Conservation (phyloP, 2,797 vertebrate species). For the Cygnus olor region DNA sequence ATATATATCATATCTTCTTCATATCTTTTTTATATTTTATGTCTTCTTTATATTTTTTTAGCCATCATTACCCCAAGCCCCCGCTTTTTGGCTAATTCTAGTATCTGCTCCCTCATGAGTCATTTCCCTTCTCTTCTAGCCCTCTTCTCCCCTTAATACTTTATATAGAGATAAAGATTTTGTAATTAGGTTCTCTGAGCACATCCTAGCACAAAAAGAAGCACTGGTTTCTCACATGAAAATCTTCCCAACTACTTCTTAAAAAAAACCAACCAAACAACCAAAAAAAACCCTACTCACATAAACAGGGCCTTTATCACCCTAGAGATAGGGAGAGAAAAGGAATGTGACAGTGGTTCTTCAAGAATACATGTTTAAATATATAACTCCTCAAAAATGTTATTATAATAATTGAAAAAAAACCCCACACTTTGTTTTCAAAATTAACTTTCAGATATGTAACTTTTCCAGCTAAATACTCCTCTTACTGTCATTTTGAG, state of each 20-base stretch:
- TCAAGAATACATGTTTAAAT: neutral
- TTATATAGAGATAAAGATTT: neutral
- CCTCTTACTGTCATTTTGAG: neutral
- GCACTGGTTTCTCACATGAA: neutral
- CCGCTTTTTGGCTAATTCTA: neutral
- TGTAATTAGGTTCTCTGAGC: neutral
- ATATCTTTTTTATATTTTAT: no score
- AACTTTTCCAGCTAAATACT: neutral
- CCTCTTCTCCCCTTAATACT: neutral
- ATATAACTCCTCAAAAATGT: neutral
- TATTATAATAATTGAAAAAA: neutral
- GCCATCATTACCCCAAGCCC: rapidly evolving
- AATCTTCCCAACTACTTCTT: neutral
- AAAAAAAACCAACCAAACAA: neutral
- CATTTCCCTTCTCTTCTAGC: neutral
- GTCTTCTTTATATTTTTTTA: neutral
- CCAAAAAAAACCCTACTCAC: neutral
- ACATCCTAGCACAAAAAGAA: neutral
- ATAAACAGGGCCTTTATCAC: neutral
- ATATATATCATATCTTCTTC: no score
- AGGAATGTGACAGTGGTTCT: neutral
- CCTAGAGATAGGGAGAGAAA: neutral
- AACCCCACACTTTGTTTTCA: neutral
- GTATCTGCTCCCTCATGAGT: neutral
- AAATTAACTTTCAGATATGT: neutral